Evolutionary conservation across 2,113 vertebrate genomes (phyloP), one percentile per base, ranked within the genome.

Genomic region (Aspiorhynchus laticeps): DNA sequence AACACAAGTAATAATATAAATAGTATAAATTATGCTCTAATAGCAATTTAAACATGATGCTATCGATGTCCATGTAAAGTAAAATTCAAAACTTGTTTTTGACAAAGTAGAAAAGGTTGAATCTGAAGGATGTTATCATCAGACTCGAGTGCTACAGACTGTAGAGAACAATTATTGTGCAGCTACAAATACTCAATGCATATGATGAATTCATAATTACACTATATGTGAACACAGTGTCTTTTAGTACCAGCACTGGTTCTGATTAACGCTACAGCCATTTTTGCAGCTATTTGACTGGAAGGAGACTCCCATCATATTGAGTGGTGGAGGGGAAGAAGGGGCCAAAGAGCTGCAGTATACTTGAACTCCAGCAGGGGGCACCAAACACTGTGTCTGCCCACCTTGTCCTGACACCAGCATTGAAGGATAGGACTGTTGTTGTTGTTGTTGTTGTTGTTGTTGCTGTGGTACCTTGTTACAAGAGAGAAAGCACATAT

Each of bases 291-390:
- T 92, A 91, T 80, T 94, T 91, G 96, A 94, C 84, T 95, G 95
- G 90, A 95, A 96, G 90, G 95, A 95, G 41, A 93, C 93, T 33
- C 94, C 93, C 48, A 96, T 91, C 93, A 96, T 85, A 88, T 94
- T 88, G 67, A 96, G 93, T 90, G 92, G 94, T 93, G 93, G 95
- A 90, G 96, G 95, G 78, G 96, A 93, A 88, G 94, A 94, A n/a
- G 96, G 95, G 86, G 97, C 94, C 92, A 97, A 95, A 93, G 98
- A 89, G 81, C 94, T 97, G 95, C 97, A 98, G 95, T 97, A 98
- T 51, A 97, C 94, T 83, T 96, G 95, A 92, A 96, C 94, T 90
- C 95, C 95, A 89, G 93, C 93, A 91, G 95, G 91, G 89, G 95
- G 92, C 88, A 95, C 94, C 80, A 95, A 94, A 88, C 93, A 95